Base-by-base conservation (phyloP, 30 jellyfish, hydroid and myxozoan genomes). In the Catostylus mosaicus region DNA sequence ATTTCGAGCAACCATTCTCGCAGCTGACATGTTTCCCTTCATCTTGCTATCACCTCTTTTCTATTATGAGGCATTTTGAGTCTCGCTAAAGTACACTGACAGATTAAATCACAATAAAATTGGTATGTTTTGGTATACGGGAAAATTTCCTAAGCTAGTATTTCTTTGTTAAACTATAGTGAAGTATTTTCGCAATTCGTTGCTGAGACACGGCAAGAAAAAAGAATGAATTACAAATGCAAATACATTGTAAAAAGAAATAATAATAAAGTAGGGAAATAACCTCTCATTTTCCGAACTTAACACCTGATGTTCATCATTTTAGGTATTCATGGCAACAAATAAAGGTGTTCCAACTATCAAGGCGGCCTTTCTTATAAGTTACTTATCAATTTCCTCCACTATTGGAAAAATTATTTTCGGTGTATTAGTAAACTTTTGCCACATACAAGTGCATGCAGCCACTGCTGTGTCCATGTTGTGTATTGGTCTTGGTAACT, bases 401-500 rank as follows among this genome's bases (percentile, higher is more conserved):
- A 68, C 89, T 8, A 73, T 59, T 37, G 96, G 96, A 5, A 86
- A 77, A 66, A 52, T 86, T 12, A 50, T 65, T 37, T 86, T 86
- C 45, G 96, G 96, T 1, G 8, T 77, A 24, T 64, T 86, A 1
- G 46, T 86, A 37, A 75, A 77, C 67, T 64, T 75, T 62, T 36
- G 72, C 37, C 68, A 62, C 32, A 34, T 86, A 16, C 78, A 52
- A 24, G 86, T 73, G 27, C 79, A 82, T 26, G 30, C 80, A 22
- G 68, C 67, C 2, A 68, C 87, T 37, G 88, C 86, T 1, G 12
- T 67, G 3, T 62, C 96, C 32, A 86, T 86, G 96, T 75, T 86
- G 12, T 75, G 85, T 37, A 86, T 86, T 43, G 96, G 89, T 57
- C 66, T 86, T 37, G 32, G 86, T 37, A 72, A 86, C 80, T 69